Evolutionary conservation across 2,113 vertebrate species (phyloP), one percentile per base, ranked within the genome.

Genomic region (Haplotaxodon microlepis): DNA sequence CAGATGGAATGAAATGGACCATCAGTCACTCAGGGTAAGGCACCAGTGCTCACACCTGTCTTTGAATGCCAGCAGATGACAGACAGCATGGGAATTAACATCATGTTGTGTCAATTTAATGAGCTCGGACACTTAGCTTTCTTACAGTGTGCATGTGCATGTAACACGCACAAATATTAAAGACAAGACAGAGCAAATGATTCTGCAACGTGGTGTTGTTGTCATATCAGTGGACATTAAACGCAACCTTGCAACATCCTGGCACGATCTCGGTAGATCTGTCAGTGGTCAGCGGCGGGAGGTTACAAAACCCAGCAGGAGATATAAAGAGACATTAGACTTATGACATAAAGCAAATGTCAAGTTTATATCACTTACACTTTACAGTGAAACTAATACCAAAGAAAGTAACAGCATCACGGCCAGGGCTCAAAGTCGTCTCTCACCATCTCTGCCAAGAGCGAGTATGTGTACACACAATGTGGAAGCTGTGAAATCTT

Each of bases 61-160:
- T 63, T 61, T 80, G 82, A 84, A 92, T 63, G 87, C 95, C 92
- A 95, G 81, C 82, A 91, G 92, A 94, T 95, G 93, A 96, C 90
- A 90, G 91, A 95, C 85, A 61, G 69, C 54, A 17, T 63, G 88
- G 83, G 88, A 93, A 85, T 88, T 92, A 36, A 38, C 79, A 83
- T 89, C 66, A 83, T 90, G 90, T 79, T 86, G 61, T 85, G 83
- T 90, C 83, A 91, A 84, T 87, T 90, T 88, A 21, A 78, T 40
- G 53, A 45, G 14, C 27, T 63, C 16, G 24, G 14, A 61, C 27
- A 29, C 47, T 85, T 21, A 63, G 54, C 61, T 85, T 81, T 87
- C 53, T 31, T 42, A 76, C 17, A 45, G 51, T 10, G 16, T 63
- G 2, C 59, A 31, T 80, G 36, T 82, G 83, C 84, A 82, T 31